Evolutionary conservation across 2,888 invertebrate species (phyloP).

Genomic region (Phlogophora meticulosa): DNA sequence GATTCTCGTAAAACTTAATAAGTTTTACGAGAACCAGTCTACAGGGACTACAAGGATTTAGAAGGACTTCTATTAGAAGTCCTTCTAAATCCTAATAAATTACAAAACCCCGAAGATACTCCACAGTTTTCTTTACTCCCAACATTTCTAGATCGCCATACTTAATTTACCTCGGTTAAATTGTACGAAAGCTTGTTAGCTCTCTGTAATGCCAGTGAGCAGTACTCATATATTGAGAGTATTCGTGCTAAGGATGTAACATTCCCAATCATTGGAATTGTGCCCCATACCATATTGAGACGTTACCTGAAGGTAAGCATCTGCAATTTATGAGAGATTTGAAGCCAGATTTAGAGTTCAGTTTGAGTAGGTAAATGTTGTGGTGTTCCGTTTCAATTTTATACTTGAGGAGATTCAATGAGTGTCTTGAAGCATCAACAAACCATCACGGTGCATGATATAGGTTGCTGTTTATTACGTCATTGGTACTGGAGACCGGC

Average conservation of each 20-base stretch:
- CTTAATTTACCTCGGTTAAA: constrained; percentile 50
- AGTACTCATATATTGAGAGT: constrained; percentile 53
- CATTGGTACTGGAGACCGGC: no score
- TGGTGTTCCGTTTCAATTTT: neutral
- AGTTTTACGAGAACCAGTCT: no score
- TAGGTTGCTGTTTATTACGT: neutral
- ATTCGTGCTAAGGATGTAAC: constrained; percentile 66
- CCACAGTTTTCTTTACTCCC: constrained; percentile 28
- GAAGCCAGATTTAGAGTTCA: constrained; percentile 31
- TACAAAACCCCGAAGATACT: neutral
- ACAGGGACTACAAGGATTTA: no score
- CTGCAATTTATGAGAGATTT: constrained; percentile 52
- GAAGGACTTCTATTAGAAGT: no score
- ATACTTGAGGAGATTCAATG: accelerated
- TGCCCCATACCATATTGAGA: constrained; percentile 67
- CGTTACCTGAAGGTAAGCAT: constrained; percentile 53
- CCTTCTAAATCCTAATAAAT: neutral
- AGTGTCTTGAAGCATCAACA: neutral
- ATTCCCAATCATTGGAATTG: constrained; percentile 69
- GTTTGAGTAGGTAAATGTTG: constrained; percentile 22
- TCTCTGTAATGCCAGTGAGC: constrained; percentile 53
- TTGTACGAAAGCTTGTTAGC: constrained; percentile 63
- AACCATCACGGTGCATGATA: neutral
- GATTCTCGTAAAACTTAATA: neutral
- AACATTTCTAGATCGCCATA: constrained; percentile 48